A percentile compares a stretch with the other conserved stretches of the same genome.
Evolutionary conservation across 2,888 invertebrate species (phyloP).

Genomic region (Apamea epomidion): DNA sequence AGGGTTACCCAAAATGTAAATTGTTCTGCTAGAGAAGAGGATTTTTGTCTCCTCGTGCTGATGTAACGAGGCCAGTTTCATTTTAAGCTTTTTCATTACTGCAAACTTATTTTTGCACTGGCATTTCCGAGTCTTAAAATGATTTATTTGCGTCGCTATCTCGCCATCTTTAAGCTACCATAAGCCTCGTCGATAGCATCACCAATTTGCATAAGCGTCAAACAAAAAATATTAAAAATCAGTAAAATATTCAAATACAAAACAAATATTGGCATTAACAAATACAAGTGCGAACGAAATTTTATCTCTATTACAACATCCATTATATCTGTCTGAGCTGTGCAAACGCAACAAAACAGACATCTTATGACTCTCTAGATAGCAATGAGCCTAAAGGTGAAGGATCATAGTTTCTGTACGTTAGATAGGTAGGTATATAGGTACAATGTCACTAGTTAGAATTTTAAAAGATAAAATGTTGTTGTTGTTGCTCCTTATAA

Average conservation of each 20-base stretch:
- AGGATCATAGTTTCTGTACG: slow-evolving; percentile 53
- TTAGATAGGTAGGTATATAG: slow-evolving; percentile 30
- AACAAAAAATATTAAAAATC: neutral
- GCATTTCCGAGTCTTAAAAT: neutral
- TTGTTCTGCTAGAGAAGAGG: no score
- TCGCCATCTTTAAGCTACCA: neutral
- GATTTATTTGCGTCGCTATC: neutral
- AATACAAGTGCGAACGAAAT: slow-evolving; percentile 11
- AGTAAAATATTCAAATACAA: slow-evolving; percentile 14
- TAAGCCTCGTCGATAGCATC: slow-evolving; percentile 13
- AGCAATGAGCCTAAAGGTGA: slow-evolving; percentile 63
- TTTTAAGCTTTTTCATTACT: neutral
- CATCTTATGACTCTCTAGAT: slow-evolving; percentile 40
- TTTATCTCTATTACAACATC: slow-evolving; percentile 33
- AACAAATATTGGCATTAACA: slow-evolving; percentile 27
- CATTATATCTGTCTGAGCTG: slow-evolving; percentile 44
- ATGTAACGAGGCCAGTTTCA: no score
- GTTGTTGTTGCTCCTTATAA: slow-evolving; percentile 12
- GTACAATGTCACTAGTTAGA: slow-evolving; percentile 44
- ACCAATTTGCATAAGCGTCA: slow-evolving; percentile 26
- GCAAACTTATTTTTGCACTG: neutral
- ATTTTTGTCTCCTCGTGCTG: no score
- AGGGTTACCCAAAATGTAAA: no score
- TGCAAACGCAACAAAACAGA: slow-evolving; percentile 35
- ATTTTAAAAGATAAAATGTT: slow-evolving; percentile 29